A percentile compares a stretch with the other conserved stretches of the same genome.
Evolutionary conservation across 2,797 vertebrate genomes (phyloP).

Genomic region (Phoeniculus purpureus): DNA sequence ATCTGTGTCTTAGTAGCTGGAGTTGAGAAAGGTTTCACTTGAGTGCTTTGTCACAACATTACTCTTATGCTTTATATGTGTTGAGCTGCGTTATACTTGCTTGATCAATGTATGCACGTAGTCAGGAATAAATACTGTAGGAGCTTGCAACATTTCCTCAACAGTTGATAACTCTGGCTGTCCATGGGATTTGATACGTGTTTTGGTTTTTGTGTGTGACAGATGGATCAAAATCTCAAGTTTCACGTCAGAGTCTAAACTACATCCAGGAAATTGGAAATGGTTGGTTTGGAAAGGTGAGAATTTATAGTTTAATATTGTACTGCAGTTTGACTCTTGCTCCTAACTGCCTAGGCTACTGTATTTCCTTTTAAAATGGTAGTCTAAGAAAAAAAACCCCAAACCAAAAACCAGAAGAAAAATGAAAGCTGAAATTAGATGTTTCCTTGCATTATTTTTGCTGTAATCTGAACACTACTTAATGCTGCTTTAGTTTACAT

Average conservation of each 20-base stretch:
- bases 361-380: not conserved
- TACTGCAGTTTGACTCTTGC: not conserved
- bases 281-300: constrained; percentile 98
- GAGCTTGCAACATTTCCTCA: not conserved
- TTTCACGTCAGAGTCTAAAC: constrained; percentile 92
- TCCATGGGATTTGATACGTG: not conserved
- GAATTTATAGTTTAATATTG: not conserved
- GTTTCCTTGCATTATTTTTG: not conserved
- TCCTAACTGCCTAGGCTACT: not conserved
- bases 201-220: constrained; percentile 40
- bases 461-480: not conserved
- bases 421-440: not conserved
- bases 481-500: not conserved
- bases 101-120: not conserved
- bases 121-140: not conserved
- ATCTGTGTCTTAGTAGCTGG: not conserved
- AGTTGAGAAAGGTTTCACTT: not conserved
- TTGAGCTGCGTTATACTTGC: not conserved
- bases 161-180: not conserved
- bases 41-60: not conserved
- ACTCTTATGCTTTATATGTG: not conserved
- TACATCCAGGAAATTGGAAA: constrained; percentile 98
- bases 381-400: not conserved
- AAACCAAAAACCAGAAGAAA: not conserved
- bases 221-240: constrained; percentile 89